These are phyloP conservation scores for Vidua macroura DNA, from an alignment of 2,113 vertebrate species.

Conservation along the genomic window DNA sequence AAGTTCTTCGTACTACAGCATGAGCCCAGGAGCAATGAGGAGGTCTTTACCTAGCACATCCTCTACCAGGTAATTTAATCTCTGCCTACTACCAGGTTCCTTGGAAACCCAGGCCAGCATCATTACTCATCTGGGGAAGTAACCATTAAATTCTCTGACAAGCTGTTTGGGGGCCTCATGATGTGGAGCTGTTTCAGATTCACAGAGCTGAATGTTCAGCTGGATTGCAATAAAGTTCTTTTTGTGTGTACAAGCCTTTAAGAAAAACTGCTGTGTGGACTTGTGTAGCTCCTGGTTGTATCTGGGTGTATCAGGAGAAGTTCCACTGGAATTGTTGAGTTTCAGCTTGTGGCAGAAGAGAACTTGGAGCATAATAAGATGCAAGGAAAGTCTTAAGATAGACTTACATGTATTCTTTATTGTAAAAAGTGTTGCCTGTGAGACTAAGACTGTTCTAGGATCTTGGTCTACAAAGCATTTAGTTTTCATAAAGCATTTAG, in stretches of 20 bases:
- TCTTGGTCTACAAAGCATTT: not conserved
- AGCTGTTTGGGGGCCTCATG: constrained; percentile 4
- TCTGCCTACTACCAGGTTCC: constrained; percentile 8
- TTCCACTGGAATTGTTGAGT: not conserved
- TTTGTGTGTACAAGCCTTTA: not conserved
- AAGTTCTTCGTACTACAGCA: constrained; percentile 99
- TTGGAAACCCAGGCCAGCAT: constrained; percentile 24
- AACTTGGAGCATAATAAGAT: not conserved
- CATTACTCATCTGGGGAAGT: constrained; percentile 27
- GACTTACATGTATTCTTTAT: not conserved
- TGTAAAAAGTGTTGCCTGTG: not conserved
- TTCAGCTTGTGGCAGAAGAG: not conserved
- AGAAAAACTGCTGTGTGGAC: not conserved
- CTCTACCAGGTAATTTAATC: constrained; percentile 82
- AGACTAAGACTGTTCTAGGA: not conserved
- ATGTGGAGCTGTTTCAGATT: not conserved
- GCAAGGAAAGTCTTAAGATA: not conserved
- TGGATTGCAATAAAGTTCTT: not conserved
- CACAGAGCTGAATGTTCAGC: not conserved
- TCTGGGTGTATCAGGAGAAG: not conserved
- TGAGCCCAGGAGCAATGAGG: constrained; percentile 98
- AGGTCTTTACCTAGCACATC: constrained; percentile 96
- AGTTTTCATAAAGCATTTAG: not conserved
- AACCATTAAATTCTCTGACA: constrained; percentile 41
- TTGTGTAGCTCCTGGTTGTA: not conserved